Evolutionary conservation across 2,797 vertebrate genomes (phyloP).

Genomic region (Eulemur albifrons): DNA sequence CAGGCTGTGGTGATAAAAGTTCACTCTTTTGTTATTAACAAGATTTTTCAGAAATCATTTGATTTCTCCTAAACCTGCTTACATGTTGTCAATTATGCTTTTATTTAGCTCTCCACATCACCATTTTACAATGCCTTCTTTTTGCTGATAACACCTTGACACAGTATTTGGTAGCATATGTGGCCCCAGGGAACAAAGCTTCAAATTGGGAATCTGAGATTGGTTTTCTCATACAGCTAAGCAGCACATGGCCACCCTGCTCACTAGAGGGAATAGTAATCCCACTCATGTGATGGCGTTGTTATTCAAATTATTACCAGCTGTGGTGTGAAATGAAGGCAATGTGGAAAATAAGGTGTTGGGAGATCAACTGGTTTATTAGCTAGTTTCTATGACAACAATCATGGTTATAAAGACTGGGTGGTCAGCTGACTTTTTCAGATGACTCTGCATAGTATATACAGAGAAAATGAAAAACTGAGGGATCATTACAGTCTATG

Average conservation of each 20-base stretch:
- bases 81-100: background rate
- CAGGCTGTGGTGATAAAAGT: background rate
- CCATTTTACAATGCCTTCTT: background rate
- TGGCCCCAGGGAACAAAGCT: background rate
- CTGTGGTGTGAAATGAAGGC: background rate
- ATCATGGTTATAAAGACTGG: background rate
- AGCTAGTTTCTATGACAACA: background rate
- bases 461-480: background rate
- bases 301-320: background rate
- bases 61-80: background rate
- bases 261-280: background rate
- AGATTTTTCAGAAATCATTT: background rate
- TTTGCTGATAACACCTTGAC: background rate
- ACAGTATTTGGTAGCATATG: background rate
- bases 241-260: background rate
- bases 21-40: background rate
- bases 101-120: background rate
- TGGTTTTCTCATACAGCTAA: background rate
- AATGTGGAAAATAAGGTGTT: background rate
- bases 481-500: background rate
- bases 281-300: background rate
- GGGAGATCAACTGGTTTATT: background rate
- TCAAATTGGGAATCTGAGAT: background rate
- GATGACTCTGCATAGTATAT: background rate
- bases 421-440: background rate